Conservation (phyloP, 2,888 invertebrate species). For the Lymantria monacha region DNA sequence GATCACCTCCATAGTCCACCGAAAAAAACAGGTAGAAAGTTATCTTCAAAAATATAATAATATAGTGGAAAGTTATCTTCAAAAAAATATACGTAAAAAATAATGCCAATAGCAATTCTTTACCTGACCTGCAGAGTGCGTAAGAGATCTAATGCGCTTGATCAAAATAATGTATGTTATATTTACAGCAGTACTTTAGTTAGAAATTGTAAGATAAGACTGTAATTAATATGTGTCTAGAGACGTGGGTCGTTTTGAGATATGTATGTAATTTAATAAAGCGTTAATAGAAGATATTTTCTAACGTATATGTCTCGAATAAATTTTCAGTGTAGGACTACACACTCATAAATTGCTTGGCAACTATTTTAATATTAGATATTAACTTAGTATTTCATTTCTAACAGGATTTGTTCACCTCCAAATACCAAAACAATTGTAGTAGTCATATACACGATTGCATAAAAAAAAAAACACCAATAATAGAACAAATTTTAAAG, state of each 20-base stretch:
- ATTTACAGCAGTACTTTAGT: slow-evolving; percentile 28
- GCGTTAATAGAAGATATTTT: slow-evolving; percentile 3
- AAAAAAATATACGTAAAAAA: too few relatives aligned
- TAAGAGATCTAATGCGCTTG: slow-evolving; percentile 12
- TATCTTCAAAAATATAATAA: too few relatives aligned
- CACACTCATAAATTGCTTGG: not conserved
- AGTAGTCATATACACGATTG: too few relatives aligned
- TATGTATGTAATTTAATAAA: slow-evolving; percentile 26
- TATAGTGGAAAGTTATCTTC: too few relatives aligned
- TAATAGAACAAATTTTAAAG: too few relatives aligned
- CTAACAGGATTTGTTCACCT: not conserved
- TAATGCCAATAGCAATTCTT: too few relatives aligned
- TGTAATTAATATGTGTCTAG: slow-evolving; percentile 33
- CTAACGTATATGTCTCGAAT: not conserved
- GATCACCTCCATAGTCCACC: too few relatives aligned
- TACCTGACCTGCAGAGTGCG: not conserved
- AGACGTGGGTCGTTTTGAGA: slow-evolving; percentile 24
- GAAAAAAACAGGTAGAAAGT: too few relatives aligned
- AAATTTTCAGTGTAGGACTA: slow-evolving; percentile 1
- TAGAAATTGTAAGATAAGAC: slow-evolving; percentile 28
- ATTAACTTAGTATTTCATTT: not conserved
- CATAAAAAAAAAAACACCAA: too few relatives aligned
- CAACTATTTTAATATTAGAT: not conserved
- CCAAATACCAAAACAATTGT: too few relatives aligned
- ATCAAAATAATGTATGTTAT: slow-evolving; percentile 30